Conservation (phyloP, 2,797 vertebrate genomes). For the Spondyliosoma cantharus region DNA sequence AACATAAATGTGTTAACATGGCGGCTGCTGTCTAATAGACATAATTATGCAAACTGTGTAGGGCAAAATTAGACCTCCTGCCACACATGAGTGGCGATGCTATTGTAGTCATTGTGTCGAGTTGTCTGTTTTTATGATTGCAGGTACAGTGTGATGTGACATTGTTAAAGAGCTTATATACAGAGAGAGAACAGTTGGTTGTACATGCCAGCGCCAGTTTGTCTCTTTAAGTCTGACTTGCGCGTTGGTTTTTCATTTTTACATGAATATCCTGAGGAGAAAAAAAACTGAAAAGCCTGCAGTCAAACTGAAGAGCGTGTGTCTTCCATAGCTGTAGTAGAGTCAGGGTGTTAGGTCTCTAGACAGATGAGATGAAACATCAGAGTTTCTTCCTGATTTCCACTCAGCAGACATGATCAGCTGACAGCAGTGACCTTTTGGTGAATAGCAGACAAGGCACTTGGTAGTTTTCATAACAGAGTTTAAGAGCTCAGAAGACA, state of each 20-base stretch:
- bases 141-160: slow-evolving; percentile 63
- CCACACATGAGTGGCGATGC: slow-evolving; percentile 56
- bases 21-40: slow-evolving; percentile 75
- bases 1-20: slow-evolving; percentile 62
- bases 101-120: slow-evolving; percentile 51
- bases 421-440: slow-evolving; percentile 45
- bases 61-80: slow-evolving; percentile 61
- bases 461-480: slow-evolving; percentile 45
- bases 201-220: slow-evolving; percentile 38
- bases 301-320: slow-evolving; percentile 6
- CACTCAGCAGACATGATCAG: slow-evolving; percentile 34
- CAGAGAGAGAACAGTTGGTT: slow-evolving; percentile 45
- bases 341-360: slow-evolving; percentile 8
- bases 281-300: slow-evolving; percentile 21
- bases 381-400: slow-evolving; percentile 32
- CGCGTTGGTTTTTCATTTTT: slow-evolving; percentile 42
- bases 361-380: slow-evolving; percentile 44
- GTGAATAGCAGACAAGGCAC: slow-evolving; percentile 34
- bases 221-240: slow-evolving; percentile 42
- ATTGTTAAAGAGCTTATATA: slow-evolving; percentile 60
- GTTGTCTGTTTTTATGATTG: slow-evolving; percentile 53
- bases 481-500: slow-evolving; percentile 63
- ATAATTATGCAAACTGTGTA: slow-evolving; percentile 78
- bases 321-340: slow-evolving; percentile 45
- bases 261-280: slow-evolving; percentile 13